These are phyloP conservation scores for Orchestia grillus DNA, from an alignment of 1,140 invertebrate genomes.

Conservation along the genomic window DNA sequence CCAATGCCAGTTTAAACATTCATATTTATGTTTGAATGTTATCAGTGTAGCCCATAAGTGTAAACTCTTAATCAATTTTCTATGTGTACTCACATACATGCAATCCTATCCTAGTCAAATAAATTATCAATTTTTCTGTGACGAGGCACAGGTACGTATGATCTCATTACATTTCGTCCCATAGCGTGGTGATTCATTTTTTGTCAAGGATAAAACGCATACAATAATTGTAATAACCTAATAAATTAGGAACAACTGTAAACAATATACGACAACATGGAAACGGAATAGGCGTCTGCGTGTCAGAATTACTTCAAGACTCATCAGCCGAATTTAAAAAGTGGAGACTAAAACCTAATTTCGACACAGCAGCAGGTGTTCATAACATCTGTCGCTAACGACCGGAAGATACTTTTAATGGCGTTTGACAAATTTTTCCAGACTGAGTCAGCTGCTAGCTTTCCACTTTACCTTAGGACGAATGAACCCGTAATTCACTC, in stretches of 20 bases:
- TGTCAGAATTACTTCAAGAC: neutral
- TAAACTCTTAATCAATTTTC: no score
- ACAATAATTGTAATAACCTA: neutral
- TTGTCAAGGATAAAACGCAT: neutral
- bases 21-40: no score
- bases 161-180: no score
- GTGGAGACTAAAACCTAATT: neutral
- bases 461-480: neutral
- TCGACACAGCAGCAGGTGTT: neutral
- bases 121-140: no score
- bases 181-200: neutral
- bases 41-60: no score
- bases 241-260: neutral
- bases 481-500: neutral
- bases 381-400: neutral
- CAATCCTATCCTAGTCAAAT: no score
- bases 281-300: neutral
- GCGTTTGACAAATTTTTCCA: neutral
- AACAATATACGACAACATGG: neutral
- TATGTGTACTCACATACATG: neutral
- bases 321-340: neutral
- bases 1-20: no score
- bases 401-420: neutral
- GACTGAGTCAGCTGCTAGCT: neutral
- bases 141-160: neutral